Conservation (phyloP, 2,888 invertebrate species). For the Venusia cambrica region DNA sequence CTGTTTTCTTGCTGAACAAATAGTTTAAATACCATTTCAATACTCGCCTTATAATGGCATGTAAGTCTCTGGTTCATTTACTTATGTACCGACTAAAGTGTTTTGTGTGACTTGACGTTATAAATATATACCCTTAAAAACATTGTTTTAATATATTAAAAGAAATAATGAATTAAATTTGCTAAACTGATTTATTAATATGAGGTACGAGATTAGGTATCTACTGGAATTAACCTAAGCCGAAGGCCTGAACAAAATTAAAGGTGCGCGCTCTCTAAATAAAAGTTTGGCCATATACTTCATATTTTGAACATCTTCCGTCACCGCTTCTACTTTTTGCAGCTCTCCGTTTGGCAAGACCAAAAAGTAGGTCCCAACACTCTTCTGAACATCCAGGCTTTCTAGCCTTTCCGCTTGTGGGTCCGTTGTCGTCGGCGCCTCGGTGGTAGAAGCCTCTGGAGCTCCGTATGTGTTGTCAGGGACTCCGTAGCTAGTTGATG, state of each 20-base stretch:
- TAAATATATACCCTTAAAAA: no score
- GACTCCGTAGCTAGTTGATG: conserved; percentile 54
- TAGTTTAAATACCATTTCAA: no score
- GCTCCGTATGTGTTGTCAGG: conserved; percentile 53
- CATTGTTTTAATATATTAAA: no score
- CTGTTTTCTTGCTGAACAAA: no score
- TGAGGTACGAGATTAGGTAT: conserved; percentile 9
- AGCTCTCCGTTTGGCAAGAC: conserved; percentile 83
- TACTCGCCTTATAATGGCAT: no score
- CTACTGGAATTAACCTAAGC: conserved; percentile 12
- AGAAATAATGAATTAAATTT: no score
- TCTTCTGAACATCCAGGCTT: conserved; percentile 67
- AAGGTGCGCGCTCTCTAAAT: conserved; percentile 63
- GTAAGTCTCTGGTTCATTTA: no score
- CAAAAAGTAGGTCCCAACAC: conserved; percentile 82
- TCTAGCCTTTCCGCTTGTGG: conserved; percentile 59
- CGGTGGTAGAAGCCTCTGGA: conserved; percentile 56
- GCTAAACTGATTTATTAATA: no score
- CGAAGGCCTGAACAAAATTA: conserved; percentile 57
- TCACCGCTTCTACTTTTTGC: conserved; percentile 81
- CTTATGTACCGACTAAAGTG: no score
- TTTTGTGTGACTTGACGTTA: no score
- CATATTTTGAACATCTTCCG: conserved; percentile 79
- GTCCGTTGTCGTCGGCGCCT: conserved; percentile 55
- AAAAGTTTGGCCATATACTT: conserved; percentile 81